Evolutionary conservation across 2,113 vertebrate genomes (phyloP), one percentile per base, ranked within the genome.

Genomic region (Leptocoma aspasia): DNA sequence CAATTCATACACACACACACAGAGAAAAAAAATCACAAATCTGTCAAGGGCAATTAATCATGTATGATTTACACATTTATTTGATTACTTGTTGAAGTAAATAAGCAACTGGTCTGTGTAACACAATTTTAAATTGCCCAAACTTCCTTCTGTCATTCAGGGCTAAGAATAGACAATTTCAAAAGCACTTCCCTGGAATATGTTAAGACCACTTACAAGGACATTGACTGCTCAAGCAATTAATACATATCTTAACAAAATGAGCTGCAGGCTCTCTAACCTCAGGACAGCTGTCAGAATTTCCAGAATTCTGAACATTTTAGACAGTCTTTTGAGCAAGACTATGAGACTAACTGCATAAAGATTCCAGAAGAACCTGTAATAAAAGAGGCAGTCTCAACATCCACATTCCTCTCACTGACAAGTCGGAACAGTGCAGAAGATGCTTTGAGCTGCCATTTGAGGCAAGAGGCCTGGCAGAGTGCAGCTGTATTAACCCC

Each of bases 1-100:
- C 35, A 73, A 63, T 33, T 97, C 88, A 92, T 80, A 95, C 30
- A 91, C 33, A 84, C 6, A 52, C 12, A 83, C 0, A 44, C 1
- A 37, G 7, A 37, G 33, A 41, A 82, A 76, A 75, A 91, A 93
- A 95, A 84, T 68, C 79, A 61, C 41, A 85, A 76, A 85, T 90
- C 52, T 95, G 94, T 95, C 64, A 56, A 80, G 52, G 90, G 85
- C 78, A 84, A 95, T 86, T 97, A 93, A 96, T 95, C 92, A 94
- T 42, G n/a, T 4, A 7, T 71, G 82, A 92, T 95, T 92, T 95
- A 93, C 89, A 89, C 80, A 90, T 89, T 92, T 80, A 96, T 92
- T 95, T 86, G 82, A 97, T 94, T 96, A 94, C 80, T 94, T 86
- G 79, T 86, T 94, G 86, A 95, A 97, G 86, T 95, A 95, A 96